phyloP scores from a whole-genome alignment of 2,888 invertebrate species.

The Xylota segnis region DNA sequence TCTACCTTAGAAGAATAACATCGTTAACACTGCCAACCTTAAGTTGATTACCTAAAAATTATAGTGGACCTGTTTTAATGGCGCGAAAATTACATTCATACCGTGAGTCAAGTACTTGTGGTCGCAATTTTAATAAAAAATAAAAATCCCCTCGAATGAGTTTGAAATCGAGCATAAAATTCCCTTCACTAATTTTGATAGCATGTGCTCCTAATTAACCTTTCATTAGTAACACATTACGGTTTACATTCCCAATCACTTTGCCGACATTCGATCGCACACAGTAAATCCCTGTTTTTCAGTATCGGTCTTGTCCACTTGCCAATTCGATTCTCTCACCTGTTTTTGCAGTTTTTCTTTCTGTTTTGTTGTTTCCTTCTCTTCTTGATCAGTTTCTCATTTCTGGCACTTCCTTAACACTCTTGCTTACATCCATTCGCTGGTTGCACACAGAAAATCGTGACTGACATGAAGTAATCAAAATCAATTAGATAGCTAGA shows the following conservation, averaged over 20 bases:
- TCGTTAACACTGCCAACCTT: too few species aligned
- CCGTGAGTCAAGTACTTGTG: neutral
- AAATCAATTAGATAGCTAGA: constrained; percentile 75
- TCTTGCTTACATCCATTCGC: constrained; percentile 50
- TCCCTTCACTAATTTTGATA: constrained; percentile 14
- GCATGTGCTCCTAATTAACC: constrained; percentile 39
- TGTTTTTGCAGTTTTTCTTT: neutral
- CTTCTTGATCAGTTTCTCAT: constrained; percentile 33
- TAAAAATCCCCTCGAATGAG: neutral
- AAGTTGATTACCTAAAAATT: too few species aligned
- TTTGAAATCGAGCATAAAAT: neutral
- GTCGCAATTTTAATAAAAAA: neutral
- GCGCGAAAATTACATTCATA: neutral
- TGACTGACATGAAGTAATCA: constrained; percentile 76
- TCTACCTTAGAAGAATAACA: too few species aligned
- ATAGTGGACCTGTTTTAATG: neutral
- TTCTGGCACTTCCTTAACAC: constrained; percentile 49
- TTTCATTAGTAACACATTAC: constrained; percentile 1
- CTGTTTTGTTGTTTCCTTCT: constrained; percentile 2
- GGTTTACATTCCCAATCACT: constrained; percentile 26
- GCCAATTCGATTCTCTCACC: constrained; percentile 18
- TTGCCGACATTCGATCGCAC: constrained; percentile 20
- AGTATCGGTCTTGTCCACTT: neutral
- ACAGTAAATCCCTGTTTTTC: constrained; percentile 21
- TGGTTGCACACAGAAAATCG: constrained; percentile 43